Evolutionary conservation across 2,113 vertebrate genomes (phyloP).

Genomic region (Neodontobutis hainanensis): DNA sequence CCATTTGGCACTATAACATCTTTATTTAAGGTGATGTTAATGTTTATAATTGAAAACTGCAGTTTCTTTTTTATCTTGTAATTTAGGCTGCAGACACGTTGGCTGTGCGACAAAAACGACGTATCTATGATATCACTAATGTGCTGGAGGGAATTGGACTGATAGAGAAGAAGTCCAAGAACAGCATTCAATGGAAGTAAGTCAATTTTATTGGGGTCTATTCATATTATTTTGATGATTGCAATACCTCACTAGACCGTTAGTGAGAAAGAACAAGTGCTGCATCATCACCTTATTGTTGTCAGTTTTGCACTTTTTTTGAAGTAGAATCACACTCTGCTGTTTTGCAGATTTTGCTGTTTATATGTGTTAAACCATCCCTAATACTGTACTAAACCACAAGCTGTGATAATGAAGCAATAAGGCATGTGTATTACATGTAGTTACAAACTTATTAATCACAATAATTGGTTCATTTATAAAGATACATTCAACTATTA

Average conservation of each 20-base stretch:
- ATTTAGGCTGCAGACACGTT: slow-evolving; percentile 94
- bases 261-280: too few species aligned
- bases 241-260: too few species aligned
- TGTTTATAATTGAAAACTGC: not conserved
- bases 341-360: too few species aligned
- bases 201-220: slow-evolving; percentile 49
- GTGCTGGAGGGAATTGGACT: slow-evolving; percentile 97
- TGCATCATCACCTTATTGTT: not conserved
- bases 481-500: too few species aligned
- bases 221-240: not conserved
- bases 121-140: slow-evolving; percentile 98
- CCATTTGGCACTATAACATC: not conserved
- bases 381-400: too few species aligned
- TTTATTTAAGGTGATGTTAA: not conserved
- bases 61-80: slow-evolving; percentile 14
- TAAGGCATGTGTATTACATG: too few species aligned
- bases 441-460: too few species aligned
- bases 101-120: slow-evolving; percentile 94
- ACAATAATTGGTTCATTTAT: too few species aligned
- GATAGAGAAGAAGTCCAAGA: slow-evolving; percentile 99
- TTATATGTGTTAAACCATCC: too few species aligned
- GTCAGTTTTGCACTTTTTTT: not conserved
- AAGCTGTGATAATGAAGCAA: too few species aligned
- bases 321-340: too few species aligned
- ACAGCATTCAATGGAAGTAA: slow-evolving; percentile 99